These are phyloP conservation scores for Nannospalax galili DNA, from an alignment of 2,113 vertebrate genomes.

Conservation along the genomic window DNA sequence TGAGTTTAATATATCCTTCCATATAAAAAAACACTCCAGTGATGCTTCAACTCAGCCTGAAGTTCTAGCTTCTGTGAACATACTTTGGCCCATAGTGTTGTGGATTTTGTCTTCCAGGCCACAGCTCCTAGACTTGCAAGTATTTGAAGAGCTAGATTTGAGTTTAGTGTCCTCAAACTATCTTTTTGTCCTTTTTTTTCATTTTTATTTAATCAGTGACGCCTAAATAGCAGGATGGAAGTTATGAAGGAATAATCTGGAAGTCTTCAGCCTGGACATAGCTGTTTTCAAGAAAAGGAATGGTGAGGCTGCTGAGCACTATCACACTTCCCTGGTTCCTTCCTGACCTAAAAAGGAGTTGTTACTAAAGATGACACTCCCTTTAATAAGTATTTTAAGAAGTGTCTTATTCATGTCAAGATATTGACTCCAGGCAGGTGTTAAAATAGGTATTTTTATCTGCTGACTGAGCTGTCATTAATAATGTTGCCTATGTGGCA, in stretches of 20 bases:
- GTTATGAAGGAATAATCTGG: neutral
- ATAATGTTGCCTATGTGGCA: neutral
- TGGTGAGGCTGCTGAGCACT: neutral
- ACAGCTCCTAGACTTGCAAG: neutral
- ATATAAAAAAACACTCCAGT: neutral
- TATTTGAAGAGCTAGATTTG: neutral
- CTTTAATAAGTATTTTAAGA: neutral
- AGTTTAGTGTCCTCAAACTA: neutral
- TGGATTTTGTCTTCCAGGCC: neutral
- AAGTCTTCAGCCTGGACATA: neutral
- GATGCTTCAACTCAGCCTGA: neutral
- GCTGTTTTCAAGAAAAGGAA: slow-evolving; percentile 6
- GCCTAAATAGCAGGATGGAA: neutral
- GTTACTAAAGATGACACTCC: neutral
- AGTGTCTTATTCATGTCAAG: neutral
- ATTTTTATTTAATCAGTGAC: neutral
- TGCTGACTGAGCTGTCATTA: neutral
- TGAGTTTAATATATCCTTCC: neutral
- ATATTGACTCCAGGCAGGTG: neutral
- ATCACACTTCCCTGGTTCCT: neutral
- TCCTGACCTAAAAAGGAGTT: neutral
- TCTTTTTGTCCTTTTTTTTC: neutral
- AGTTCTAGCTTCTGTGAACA: neutral
- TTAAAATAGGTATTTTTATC: neutral
- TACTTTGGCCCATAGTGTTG: neutral